Evolutionary conservation across 2,888 invertebrate genomes (phyloP).

Genomic region (Phalangium opilio): DNA sequence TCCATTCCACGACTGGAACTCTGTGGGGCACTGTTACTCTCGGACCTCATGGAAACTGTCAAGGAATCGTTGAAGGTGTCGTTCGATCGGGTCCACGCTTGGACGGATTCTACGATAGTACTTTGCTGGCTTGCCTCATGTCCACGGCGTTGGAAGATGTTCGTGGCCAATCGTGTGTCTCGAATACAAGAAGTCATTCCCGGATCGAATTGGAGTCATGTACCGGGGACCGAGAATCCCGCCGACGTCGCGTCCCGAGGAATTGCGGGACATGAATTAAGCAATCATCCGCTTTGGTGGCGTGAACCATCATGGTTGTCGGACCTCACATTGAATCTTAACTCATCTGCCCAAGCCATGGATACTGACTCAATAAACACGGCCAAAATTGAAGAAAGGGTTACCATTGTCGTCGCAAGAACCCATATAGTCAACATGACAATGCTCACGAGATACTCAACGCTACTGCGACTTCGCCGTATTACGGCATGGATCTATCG

Average conservation of each 20-base stretch:
- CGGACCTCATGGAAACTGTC: conserved; percentile 1
- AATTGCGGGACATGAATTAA: conserved; percentile 6
- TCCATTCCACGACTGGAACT: conserved; percentile 5
- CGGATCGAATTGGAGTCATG: not conserved
- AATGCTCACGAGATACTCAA: not conserved
- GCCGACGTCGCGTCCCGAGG: not conserved
- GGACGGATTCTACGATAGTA: not conserved
- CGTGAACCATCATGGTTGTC: conserved; percentile 7
- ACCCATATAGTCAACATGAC: no score
- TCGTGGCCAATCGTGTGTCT: not conserved
- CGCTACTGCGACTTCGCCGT: not conserved
- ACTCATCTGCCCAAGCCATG: no score
- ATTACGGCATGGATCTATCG: no score
- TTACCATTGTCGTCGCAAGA: no score
- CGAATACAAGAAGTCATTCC: not conserved
- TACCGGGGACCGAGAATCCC: not conserved
- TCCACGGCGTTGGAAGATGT: not conserved
- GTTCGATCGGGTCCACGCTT: not conserved
- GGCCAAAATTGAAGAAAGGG: no score
- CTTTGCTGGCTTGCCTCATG: not conserved
- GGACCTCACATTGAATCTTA: not conserved
- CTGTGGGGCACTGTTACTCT: not conserved
- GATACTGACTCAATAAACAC: no score
- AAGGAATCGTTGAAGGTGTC: not conserved
- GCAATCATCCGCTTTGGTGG: conserved; percentile 13